phyloP scores from a whole-genome alignment of 2,888 invertebrate species.

The Hirtodrosophila alboralis region DNA sequence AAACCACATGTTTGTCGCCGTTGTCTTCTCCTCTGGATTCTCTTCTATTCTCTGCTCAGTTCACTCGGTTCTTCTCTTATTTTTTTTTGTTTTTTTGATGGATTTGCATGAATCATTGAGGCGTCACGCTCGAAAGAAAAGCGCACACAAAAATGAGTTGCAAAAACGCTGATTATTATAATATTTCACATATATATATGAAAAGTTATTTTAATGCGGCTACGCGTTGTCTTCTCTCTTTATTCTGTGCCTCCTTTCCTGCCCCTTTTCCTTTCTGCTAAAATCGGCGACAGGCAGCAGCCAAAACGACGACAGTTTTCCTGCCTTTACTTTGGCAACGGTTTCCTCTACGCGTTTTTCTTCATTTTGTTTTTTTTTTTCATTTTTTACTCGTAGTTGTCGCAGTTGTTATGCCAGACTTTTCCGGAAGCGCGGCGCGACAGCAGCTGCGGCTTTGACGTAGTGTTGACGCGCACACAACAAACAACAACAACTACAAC shows the following conservation, averaged over 20 bases:
- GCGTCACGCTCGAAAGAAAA: constrained; percentile 78
- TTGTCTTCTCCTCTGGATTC: constrained; percentile 5
- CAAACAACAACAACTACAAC: constrained; percentile 21
- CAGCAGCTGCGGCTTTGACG: constrained; percentile 74
- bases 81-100: constrained; percentile 56
- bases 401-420: constrained; percentile 69
- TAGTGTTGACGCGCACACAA: constrained; percentile 71
- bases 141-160: constrained; percentile 56
- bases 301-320: constrained; percentile 72
- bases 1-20: constrained; percentile 70
- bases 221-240: constrained; percentile 36
- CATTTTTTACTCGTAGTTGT: constrained; percentile 43
- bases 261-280: constrained; percentile 36
- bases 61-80: not conserved
- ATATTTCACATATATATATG: constrained; percentile 55
- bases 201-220: constrained; percentile 73
- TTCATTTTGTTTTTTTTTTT: constrained; percentile 22
- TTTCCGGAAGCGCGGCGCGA: constrained; percentile 81
- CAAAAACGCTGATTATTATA: constrained; percentile 52
- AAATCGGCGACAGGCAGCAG: constrained; percentile 60
- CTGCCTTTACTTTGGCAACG: constrained; percentile 63
- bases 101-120: constrained; percentile 81
- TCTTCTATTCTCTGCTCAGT: not conserved
- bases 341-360: constrained; percentile 63
- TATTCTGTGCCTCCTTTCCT: not conserved